These are phyloP conservation scores for Ceratitis capitata DNA, from an alignment of 1,140 invertebrate genomes.

Conservation along the genomic window DNA sequence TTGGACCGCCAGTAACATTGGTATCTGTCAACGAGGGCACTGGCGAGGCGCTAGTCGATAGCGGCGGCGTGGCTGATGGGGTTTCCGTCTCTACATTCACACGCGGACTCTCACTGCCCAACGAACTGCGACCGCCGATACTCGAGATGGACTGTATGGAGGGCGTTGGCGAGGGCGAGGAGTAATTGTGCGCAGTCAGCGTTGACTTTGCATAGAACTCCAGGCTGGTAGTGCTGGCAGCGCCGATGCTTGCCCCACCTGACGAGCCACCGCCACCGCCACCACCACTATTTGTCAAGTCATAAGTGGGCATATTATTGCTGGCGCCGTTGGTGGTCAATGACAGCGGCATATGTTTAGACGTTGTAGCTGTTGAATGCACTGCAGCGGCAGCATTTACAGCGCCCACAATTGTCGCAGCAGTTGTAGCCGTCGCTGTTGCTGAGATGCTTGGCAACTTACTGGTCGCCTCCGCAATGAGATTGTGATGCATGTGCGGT, in stretches of 20 bases:
- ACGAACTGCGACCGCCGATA: slow-evolving; percentile 50
- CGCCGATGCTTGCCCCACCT: slow-evolving; percentile 22
- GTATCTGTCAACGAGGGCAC: slow-evolving; percentile 38
- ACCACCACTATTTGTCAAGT: slow-evolving; percentile 43
- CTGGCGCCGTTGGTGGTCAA: background rate
- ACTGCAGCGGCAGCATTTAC: background rate
- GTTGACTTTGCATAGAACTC: slow-evolving; percentile 45
- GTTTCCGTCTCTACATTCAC: slow-evolving; percentile 47
- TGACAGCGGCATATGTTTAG: background rate
- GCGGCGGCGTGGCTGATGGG: slow-evolving; percentile 56
- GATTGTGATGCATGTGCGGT: slow-evolving; percentile 59
- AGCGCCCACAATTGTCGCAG: slow-evolving; percentile 48
- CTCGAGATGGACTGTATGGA: slow-evolving; percentile 64
- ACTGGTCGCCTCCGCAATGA: slow-evolving; percentile 60
- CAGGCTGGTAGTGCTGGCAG: slow-evolving; percentile 39
- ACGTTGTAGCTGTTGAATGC: too few relatives aligned
- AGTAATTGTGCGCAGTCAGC: slow-evolving; percentile 50
- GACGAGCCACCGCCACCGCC: slow-evolving; percentile 37
- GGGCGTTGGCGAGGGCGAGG: slow-evolving; percentile 61
- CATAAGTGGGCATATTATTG: slow-evolving; percentile 38
- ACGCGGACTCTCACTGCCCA: slow-evolving; percentile 44
- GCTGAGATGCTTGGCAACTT: slow-evolving; percentile 57
- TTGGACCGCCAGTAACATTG: background rate
- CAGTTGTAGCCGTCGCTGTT: slow-evolving; percentile 37
- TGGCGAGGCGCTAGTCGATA: slow-evolving; percentile 53